Evolutionary conservation across 2,888 invertebrate genomes (phyloP), one percentile per base, ranked within the genome.

Genomic region (Meghimatium bilineatum): DNA sequence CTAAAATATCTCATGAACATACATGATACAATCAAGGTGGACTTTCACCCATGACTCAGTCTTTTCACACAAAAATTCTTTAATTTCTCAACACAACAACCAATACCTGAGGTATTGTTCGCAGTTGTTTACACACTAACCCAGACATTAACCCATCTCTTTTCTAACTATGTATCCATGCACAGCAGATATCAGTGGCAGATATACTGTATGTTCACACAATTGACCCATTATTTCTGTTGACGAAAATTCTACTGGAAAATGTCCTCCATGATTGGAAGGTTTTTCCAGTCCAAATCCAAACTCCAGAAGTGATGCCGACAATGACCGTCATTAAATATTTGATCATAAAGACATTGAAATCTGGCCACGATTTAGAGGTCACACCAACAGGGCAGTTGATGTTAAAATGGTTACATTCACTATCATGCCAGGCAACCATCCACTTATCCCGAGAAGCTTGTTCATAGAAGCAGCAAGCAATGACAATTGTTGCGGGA

Each of bases 241-340:
- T 88, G 12, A 86, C 85, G 81, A 89, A 90, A 38, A 91, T 88
- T 52, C 88, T 86, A 44, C 87, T 75, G 84, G 91, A 92, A 87
- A 93, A 92, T 32, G 89, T 88, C 84, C 89, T 90, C 98, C 98
- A 99, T 89, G 97, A 97, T 86, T 96, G 96, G 91, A 98, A 95
- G 0, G 99, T 99, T 94, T 99, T 99, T 71, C 97, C 96, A 36
- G 98, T 98, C 96, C 98, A 98, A 85, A 99, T 97, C 99, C 99
- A 99, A 90, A 99, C 97, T 92, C 98, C 97, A 78, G 98, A 97
- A 14, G 98, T 98, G 85, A 99, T 97, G 1, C 99, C 99, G 78
- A 98, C 98, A 89, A 98, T 96, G 95, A 99, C 97, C 84, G 97
- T 97, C 96, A 98, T 98, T 86, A 98, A 95, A 94, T 98, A 98